Conservation (phyloP, 30 jellyfish, hydroid and myxozoan genomes). For the Pelagia noctiluca region DNA sequence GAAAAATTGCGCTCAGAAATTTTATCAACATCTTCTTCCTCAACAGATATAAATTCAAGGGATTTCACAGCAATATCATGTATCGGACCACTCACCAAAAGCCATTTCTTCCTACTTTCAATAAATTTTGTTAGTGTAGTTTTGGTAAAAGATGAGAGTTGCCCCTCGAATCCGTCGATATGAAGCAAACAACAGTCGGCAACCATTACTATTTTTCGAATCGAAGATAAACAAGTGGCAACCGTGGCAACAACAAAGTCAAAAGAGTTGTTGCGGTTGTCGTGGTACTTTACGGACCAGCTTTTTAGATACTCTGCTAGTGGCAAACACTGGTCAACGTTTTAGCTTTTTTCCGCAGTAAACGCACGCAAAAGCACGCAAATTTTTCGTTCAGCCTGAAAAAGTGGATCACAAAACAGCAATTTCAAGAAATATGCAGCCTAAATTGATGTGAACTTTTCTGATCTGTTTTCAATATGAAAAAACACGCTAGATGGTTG, state of each 20-base stretch:
- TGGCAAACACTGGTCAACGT: slow-evolving; percentile 13
- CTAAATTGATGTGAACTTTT: slow-evolving; percentile 30
- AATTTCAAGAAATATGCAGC: slow-evolving; percentile 24
- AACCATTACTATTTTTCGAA: slow-evolving; percentile 10
- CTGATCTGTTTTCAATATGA: slow-evolving; percentile 17
- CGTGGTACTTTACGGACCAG: slow-evolving; percentile 27
- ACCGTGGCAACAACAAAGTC: not conserved
- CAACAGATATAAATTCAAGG: slow-evolving; percentile 31
- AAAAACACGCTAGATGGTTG: slow-evolving; percentile 33
- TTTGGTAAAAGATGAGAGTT: slow-evolving; percentile 15
- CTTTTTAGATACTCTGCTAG: not conserved
- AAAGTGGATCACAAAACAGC: slow-evolving; percentile 22
- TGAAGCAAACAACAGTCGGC: slow-evolving; percentile 46
- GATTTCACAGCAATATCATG: slow-evolving; percentile 27
- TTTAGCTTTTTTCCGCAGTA: slow-evolving; percentile 15
- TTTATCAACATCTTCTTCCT: slow-evolving; percentile 11
- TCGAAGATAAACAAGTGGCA: too few relatives aligned
- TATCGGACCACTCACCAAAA: slow-evolving; percentile 34
- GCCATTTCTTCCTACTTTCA: slow-evolving; percentile 37
- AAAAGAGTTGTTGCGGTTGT: not conserved
- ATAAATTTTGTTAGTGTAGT: slow-evolving; percentile 23
- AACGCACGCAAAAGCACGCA: slow-evolving; percentile 47
- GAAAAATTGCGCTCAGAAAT: too few relatives aligned
- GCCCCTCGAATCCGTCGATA: slow-evolving; percentile 38
- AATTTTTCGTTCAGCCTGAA: slow-evolving; percentile 6